Evolutionary conservation across 1,140 invertebrate species (phyloP).

Genomic region (Triops cancriformis): DNA sequence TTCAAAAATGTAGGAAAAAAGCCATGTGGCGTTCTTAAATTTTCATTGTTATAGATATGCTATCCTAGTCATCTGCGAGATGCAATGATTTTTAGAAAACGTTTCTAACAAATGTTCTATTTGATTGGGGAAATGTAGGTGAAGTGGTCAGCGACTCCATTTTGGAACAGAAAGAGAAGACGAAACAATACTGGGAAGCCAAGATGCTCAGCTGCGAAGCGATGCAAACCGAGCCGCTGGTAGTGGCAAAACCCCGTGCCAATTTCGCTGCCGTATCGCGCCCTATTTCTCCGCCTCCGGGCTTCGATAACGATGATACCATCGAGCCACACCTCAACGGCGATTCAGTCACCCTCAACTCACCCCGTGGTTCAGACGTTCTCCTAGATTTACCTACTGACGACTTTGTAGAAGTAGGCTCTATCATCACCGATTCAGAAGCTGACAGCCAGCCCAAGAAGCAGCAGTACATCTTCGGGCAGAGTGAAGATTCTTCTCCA

Average conservation of each 20-base stretch:
- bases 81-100: not conserved
- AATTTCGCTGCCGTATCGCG: constrained; percentile 11
- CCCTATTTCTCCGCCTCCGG: constrained; percentile 26
- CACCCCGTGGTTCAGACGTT: not conserved
- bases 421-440: not conserved
- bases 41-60: too few species aligned
- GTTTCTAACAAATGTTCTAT: not conserved
- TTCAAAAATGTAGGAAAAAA: too few species aligned
- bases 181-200: constrained; percentile 28
- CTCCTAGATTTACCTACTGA: constrained; percentile 12
- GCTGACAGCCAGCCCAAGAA: not conserved
- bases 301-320: constrained; percentile 25
- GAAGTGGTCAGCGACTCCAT: constrained; percentile 29
- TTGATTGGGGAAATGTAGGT: too few species aligned
- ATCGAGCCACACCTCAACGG: not conserved
- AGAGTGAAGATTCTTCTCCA: not conserved
- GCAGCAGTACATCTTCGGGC: not conserved
- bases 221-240: not conserved
- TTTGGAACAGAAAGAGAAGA: constrained; percentile 27
- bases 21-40: too few species aligned
- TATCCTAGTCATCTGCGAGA: too few species aligned
- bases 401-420: constrained; percentile 16
- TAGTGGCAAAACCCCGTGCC: constrained; percentile 14
- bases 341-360: not conserved
- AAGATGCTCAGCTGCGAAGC: constrained; percentile 19